Conservation (phyloP, 2,113 vertebrate species). For the Aix galericulata region DNA sequence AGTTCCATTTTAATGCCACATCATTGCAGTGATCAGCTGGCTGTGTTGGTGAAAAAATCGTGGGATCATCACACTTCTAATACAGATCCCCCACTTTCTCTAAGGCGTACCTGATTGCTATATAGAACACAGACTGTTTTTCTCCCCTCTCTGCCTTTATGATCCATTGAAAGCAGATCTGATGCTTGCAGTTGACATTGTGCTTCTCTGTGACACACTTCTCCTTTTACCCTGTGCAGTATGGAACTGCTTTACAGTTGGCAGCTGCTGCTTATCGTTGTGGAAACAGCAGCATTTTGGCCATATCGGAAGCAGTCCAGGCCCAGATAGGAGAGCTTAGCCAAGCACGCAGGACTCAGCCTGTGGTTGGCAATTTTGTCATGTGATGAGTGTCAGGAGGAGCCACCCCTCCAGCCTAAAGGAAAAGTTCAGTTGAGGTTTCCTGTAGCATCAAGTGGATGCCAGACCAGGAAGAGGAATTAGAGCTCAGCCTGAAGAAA, state of each 20-base stretch:
- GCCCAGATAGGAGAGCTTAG: not conserved
- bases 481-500: not conserved
- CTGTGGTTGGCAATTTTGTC: not conserved
- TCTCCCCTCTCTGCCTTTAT: not conserved
- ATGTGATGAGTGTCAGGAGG: fast-evolving
- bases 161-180: not conserved
- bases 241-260: fast-evolving
- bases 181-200: fast-evolving
- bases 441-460: not conserved
- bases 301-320: not conserved
- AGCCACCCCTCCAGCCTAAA: not conserved
- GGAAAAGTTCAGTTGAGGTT: not conserved
- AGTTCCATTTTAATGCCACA: not conserved
- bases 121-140: fast-evolving
- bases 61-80: not conserved
- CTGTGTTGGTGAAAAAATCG: not conserved
- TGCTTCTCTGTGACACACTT: fast-evolving
- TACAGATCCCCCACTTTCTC: not conserved
- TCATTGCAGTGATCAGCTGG: not conserved
- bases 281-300: not conserved
- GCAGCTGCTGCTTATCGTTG: not conserved
- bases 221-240: fast-evolving
- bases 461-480: not conserved
- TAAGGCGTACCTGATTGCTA: fast-evolving
- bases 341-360: fast-evolving